These are phyloP conservation scores for Aleiodes leptofemur DNA, from an alignment of 2,888 invertebrate species.

Conservation along the genomic window DNA sequence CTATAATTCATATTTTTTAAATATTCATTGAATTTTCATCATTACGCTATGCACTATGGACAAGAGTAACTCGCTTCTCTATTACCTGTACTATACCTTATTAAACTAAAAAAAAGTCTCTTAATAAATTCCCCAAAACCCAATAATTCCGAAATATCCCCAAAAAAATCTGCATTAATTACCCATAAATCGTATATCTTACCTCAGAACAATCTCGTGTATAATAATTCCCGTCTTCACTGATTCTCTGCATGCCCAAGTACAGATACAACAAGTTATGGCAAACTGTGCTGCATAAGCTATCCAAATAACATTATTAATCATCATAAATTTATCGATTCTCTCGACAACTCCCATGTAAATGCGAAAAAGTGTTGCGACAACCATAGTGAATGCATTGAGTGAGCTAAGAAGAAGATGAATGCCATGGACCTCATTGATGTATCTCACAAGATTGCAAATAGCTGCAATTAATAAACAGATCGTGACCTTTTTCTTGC, in stretches of 20 bases:
- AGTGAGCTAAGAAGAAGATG: constrained; percentile 64
- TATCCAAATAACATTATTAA: constrained; percentile 67
- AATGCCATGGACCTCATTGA: constrained; percentile 63
- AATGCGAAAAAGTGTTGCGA: constrained; percentile 65
- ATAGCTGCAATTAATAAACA: constrained; percentile 53
- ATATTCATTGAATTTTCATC: too few species aligned
- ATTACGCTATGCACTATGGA: too few species aligned
- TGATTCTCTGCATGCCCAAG: constrained; percentile 58
- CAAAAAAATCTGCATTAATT: not conserved
- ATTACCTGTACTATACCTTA: too few species aligned
- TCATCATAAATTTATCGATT: constrained; percentile 61
- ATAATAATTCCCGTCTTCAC: constrained; percentile 59
- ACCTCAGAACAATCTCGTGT: constrained; percentile 57
- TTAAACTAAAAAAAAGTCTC: too few species aligned
- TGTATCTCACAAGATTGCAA: constrained; percentile 57
- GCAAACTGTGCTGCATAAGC: constrained; percentile 61
- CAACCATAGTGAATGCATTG: constrained; percentile 67
- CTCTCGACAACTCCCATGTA: constrained; percentile 66
- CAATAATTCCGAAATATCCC: too few species aligned
- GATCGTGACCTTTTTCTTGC: not conserved
- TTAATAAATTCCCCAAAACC: too few species aligned
- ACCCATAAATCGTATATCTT: constrained; percentile 9
- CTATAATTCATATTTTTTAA: too few species aligned
- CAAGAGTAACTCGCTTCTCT: too few species aligned
- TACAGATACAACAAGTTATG: constrained; percentile 62